Evolutionary conservation across 2,113 vertebrate species (phyloP), one percentile per base, ranked within the genome.

Genomic region (Zapus hudsonius): DNA sequence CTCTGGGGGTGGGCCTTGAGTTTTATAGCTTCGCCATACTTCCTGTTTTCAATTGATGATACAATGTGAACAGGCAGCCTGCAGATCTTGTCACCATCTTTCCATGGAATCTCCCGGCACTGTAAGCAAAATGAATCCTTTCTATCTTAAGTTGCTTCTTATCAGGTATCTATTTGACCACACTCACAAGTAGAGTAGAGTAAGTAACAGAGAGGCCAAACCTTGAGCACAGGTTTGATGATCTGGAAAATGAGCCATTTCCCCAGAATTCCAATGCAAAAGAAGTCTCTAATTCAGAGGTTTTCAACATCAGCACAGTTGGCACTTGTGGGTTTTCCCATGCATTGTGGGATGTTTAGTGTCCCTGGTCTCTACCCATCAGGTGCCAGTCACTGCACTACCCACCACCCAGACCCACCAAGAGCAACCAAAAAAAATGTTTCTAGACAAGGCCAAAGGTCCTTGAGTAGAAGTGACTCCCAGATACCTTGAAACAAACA

Each of bases 391-490:
- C n/a, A 12, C 25, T 69, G 7, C 66, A 3, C 29, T 5, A 0
- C 0, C 2, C 3, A 2, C 70, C 12, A 29, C 25, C 15, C 17
- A 31, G 38, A 38, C 38, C 8, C 5, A 64, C 22, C 0, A 2
- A 31, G 78, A 40, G 67, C n/a, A 86, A 85, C 27, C 40, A 64
- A 67, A 85, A 89, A 61, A 85, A 89, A 61, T 55, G 31, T 52
- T 47, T 79, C 7, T n/a, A 66, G 57, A 80, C 5, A 59, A 52
- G 87, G 81, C 11, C 76, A 87, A 89, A 91, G 59, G 81, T 76
- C 57, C 67, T 44, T 87, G 67, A 84, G 72, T 25, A 42, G 42
- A 89, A 59, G 78, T 59, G 2, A 3, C 42, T 6, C 15, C 7
- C 17, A 25, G 31, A 2, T 66, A 88, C n/a, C n/a, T n/a, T n/a